Conservation (phyloP, 2,888 invertebrate genomes). For the Latheticus oryzae region DNA sequence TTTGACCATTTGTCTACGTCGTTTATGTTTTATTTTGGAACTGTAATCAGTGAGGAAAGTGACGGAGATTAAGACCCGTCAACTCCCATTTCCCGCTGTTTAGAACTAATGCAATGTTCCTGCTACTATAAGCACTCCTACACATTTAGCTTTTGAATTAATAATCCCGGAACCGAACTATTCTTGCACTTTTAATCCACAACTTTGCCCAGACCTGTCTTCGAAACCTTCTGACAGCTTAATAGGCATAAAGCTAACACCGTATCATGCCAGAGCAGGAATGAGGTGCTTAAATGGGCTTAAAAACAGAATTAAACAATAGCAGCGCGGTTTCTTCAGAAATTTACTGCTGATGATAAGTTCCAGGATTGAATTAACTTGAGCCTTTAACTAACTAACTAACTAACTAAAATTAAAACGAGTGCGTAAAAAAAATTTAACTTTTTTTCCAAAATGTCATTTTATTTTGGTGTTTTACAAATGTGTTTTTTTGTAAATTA, state of each 20-base stretch:
- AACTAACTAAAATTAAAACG: too few species aligned
- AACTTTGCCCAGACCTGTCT: constrained; percentile 27
- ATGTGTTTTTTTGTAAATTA: too few species aligned
- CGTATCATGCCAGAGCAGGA: constrained; percentile 27
- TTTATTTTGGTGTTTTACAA: too few species aligned
- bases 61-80: constrained; percentile 58
- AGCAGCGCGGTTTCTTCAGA: constrained; percentile 9
- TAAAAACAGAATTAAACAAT: constrained; percentile 29
- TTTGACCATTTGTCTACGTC: constrained; percentile 21
- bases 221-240: constrained; percentile 30
- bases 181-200: constrained; percentile 34
- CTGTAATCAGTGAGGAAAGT: constrained; percentile 52
- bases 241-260: constrained; percentile 26
- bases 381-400: too few species aligned
- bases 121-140: constrained; percentile 31
- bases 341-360: too few species aligned
- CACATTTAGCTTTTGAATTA: constrained; percentile 25
- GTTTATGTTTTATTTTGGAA: constrained; percentile 25
- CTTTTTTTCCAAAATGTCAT: too few species aligned
- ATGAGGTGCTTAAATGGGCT: constrained; percentile 25
- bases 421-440: too few species aligned
- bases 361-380: too few species aligned
- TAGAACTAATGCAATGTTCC: constrained; percentile 27
- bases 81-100: constrained; percentile 51
- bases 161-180: constrained; percentile 34